phyloP scores from a whole-genome alignment of 2,797 vertebrate genomes.

The Molossus molossus region DNA sequence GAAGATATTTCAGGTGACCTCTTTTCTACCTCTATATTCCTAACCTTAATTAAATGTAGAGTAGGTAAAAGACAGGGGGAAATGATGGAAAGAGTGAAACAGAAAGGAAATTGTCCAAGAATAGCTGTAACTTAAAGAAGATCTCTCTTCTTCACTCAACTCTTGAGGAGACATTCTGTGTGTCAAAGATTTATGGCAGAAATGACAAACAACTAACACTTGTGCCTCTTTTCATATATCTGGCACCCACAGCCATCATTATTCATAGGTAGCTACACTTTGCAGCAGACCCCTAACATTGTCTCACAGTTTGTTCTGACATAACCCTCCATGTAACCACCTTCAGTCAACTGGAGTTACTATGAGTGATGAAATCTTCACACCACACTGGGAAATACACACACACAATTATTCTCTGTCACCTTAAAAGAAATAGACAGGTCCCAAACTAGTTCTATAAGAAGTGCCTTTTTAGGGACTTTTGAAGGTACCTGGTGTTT shows the following conservation, averaged over 20 bases:
- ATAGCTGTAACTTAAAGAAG: neutral
- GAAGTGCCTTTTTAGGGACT: neutral
- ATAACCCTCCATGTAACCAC: neutral
- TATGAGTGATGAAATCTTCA: neutral
- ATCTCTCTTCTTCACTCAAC: neutral
- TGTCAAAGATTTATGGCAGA: neutral
- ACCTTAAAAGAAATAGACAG: conserved; percentile 31
- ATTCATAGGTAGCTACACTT: neutral
- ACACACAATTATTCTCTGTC: neutral
- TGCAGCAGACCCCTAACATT: neutral
- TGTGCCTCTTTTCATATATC: neutral
- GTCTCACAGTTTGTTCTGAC: neutral
- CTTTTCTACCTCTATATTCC: neutral
- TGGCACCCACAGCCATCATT: neutral
- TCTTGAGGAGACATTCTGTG: neutral
- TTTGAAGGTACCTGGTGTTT: neutral
- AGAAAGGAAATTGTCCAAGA: neutral
- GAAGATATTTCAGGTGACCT: rapidly evolving
- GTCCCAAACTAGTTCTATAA: neutral
- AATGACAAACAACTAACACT: neutral
- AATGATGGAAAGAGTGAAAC: neutral
- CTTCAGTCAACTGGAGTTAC: neutral
- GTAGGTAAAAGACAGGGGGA: neutral
- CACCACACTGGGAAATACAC: neutral
- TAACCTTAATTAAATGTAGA: conserved; percentile 16